phyloP scores from a whole-genome alignment of 2,113 vertebrate genomes.

The Sardina pilchardus region DNA sequence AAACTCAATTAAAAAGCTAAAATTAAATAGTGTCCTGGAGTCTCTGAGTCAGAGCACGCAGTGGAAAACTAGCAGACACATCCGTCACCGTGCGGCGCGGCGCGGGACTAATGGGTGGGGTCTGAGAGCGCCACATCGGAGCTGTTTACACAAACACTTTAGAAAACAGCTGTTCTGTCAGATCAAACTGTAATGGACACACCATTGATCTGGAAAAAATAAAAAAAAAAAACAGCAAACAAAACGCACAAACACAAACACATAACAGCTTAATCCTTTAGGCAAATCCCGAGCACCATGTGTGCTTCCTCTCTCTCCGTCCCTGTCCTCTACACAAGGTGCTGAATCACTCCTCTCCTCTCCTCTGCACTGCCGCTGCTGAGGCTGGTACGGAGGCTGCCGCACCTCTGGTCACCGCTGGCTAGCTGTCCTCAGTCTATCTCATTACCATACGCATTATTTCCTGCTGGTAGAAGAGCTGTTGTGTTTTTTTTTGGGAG shows the following conservation, averaged over 20 bases:
- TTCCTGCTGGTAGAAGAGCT: not conserved
- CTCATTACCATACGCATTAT: not conserved
- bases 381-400: not conserved
- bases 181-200: not conserved
- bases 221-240: not conserved
- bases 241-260: not conserved
- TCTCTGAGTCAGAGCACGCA: not conserved
- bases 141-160: not conserved
- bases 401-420: not conserved
- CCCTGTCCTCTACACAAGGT: not conserved
- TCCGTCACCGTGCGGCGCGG: not conserved
- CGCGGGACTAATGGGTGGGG: not conserved
- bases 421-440: not conserved
- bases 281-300: not conserved
- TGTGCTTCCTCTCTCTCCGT: not conserved
- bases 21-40: conserved; percentile 21
- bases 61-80: not conserved
- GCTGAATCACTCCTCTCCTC: not conserved
- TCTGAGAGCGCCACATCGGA: not conserved
- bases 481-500: not conserved
- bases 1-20: conserved; percentile 32
- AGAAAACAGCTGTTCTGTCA: not conserved
- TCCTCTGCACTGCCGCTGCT: not conserved
- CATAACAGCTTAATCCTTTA: not conserved
- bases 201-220: not conserved